Evolutionary conservation across 2,888 invertebrate genomes (phyloP).

Genomic region (Amphiduros pacificus): DNA sequence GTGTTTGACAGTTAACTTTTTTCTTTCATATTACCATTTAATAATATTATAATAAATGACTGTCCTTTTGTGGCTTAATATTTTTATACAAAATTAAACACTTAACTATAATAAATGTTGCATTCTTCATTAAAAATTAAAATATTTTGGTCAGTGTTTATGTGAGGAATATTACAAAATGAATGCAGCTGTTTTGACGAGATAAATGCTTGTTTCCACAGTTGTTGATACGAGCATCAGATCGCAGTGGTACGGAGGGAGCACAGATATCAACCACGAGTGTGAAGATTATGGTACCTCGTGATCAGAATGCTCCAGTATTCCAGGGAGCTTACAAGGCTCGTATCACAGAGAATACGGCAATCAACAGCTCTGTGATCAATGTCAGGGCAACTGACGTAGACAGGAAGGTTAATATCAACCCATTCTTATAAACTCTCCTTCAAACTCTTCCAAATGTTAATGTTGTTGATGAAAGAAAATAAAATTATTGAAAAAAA

Average conservation of each 20-base stretch:
- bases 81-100: no score
- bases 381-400: constrained; percentile 22
- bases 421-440: no score
- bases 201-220: constrained; percentile 4
- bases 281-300: constrained; percentile 40
- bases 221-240: constrained; percentile 22
- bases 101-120: no score
- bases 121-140: no score
- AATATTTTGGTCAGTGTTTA: no score
- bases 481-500: constrained; percentile 14
- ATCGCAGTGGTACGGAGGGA: constrained; percentile 6
- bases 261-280: constrained; percentile 22
- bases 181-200: no score
- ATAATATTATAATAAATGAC: no score
- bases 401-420: constrained; percentile 23
- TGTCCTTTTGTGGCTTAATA: no score
- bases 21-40: no score
- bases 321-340: constrained; percentile 24
- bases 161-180: no score
- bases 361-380: constrained; percentile 20
- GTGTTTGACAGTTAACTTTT: no score
- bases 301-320: constrained; percentile 37
- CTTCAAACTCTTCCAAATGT: no score
- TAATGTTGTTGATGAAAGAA: constrained; percentile 12
- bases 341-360: constrained; percentile 18